Evolutionary conservation across 2,888 invertebrate species (phyloP), one percentile per base, ranked within the genome.

Genomic region (Drosophila neutralis): DNA sequence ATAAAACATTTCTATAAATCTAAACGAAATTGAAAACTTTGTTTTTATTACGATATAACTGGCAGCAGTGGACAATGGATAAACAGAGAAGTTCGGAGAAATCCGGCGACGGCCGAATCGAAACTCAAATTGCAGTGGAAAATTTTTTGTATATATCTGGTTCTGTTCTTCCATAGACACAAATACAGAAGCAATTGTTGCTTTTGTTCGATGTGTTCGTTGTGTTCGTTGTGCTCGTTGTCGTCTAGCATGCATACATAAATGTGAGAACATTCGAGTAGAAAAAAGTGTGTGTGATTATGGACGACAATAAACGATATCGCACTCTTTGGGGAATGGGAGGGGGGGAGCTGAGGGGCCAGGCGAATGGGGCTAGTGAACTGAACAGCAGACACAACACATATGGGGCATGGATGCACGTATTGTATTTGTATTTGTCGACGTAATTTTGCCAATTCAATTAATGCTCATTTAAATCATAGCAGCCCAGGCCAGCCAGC

Each of bases 401-500:
- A 35, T 58, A 60, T 57, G 78, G 65, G 67, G 65, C 82, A 74
- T 73, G 69, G 68, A 79, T 78, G 65, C 82, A 74, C 71, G 69
- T 69, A 79, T 76, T 84, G 69, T 73, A 77, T 78, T 82, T 27
- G 72, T 73, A 87, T 83, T 87, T 83, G 88, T 87, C 81, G 82
- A 76, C 88, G 90, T 88, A 89, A 88, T 83, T 89, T 86, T 81
- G 87, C 88, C 88, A 90, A 87, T 87, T 87, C 88, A 87, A 90
- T 87, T 87, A 89, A 83, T 88, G 90, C 79, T 87, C 76, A 87
- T 83, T 89, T 85, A 89, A 87, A 78, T 77, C 85, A 61, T 72
- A 80, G 77, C 70, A 62, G 42, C 75, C 35, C 36, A 58, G 42
- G 48, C 35, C 62, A 49, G 24, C 45, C 42, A 31, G 53, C 67